phyloP scores from a whole-genome alignment of 1,140 invertebrate species.

The Pseudoatta argentina region DNA sequence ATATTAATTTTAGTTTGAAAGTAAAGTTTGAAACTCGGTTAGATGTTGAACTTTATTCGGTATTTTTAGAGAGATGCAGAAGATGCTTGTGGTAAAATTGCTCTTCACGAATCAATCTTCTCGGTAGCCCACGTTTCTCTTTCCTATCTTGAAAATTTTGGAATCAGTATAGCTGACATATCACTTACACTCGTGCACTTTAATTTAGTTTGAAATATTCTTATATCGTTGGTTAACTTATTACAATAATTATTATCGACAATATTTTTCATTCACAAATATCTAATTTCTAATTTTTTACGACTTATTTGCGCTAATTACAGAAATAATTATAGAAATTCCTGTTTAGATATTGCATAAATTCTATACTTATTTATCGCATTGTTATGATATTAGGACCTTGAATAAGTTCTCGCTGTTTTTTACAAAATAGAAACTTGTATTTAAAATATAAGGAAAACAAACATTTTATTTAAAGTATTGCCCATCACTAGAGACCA shows the following conservation, averaged over 20 bases:
- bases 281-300: not conserved
- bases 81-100: not conserved
- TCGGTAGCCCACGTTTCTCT: not conserved
- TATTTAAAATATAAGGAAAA: too few relatives aligned
- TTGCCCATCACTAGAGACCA: too few relatives aligned
- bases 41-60: not conserved
- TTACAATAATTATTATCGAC: not conserved
- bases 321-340: not conserved
- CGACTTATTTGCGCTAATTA: not conserved
- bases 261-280: not conserved
- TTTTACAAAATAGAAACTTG: too few relatives aligned
- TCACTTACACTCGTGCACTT: not conserved
- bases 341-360: not conserved
- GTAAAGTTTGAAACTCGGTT: constrained; percentile 8
- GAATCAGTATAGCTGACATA: not conserved
- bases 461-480: too few relatives aligned
- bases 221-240: not conserved
- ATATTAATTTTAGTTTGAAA: constrained; percentile 16
- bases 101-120: constrained; percentile 20
- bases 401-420: too few relatives aligned
- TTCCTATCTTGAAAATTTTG: not conserved
- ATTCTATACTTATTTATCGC: not conserved
- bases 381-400: too few relatives aligned
- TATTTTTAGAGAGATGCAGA: constrained; percentile 26
- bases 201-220: not conserved